Evolutionary conservation across 2,797 vertebrate species (phyloP), one percentile per base, ranked within the genome.

Genomic region (Schizothorax lantsangensis): DNA sequence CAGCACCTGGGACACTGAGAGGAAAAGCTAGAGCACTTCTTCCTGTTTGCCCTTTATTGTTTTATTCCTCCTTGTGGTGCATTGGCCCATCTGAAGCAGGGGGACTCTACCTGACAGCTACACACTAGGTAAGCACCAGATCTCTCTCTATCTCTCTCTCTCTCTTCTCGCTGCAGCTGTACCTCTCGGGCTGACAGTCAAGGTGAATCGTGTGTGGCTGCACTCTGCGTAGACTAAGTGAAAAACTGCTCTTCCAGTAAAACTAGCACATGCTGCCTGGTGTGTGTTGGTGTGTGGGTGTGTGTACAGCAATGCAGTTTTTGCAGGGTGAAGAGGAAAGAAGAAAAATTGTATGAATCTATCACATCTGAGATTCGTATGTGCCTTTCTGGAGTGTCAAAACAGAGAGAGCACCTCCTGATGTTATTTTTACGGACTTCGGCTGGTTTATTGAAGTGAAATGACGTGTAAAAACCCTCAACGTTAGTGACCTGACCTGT

Each of bases 1-100:
- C 92, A 95, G 93, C 92, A 94, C 94, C 91, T 94, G 94, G 93
- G 92, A 93, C 93, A 91, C 86, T 91, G 89, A 90, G 86, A 83
- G 47, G 79, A 86, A 88, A 68, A 92, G 91, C 91, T 93, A 91
- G 92, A 91, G 47, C 85, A 85, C 91, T 89, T 87, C 85, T 80
- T 89, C 62, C 73, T 88, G 73, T 78, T 83, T 59, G 86, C 86
- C 52, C 88, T 91, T 90, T 91, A 89, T 90, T 90, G 91, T 91
- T 89, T 89, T 78, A 86, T 89, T 89, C 88, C 88, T 93, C 90
- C 92, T 92, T 94, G 49, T 81, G 94, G 92, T 90, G 93, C 94
- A 95, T 94, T 92, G 90, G 90, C 90, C 91, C 84, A 69, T 90
- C 91, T 92, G 88, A 92, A 91, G 91, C 88, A 71, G 81, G 85